A percentile compares a stretch with the other conserved stretches of the same genome.
phyloP scores from a whole-genome alignment of 2,113 vertebrate species.

The Hypanus sabinus region DNA sequence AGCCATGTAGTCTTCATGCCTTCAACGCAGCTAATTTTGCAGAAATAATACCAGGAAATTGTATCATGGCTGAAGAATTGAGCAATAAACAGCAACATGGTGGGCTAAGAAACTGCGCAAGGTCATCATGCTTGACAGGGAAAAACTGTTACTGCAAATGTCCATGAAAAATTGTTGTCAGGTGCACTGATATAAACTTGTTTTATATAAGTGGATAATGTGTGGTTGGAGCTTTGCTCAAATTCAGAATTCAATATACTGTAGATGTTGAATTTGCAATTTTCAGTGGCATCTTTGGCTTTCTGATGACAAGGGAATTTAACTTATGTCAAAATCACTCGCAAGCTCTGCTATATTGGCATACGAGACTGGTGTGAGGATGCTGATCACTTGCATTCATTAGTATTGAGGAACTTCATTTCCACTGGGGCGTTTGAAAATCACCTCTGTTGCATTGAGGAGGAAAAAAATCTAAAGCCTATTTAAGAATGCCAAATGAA shows the following conservation, averaged over 20 bases:
- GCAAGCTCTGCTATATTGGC: not conserved
- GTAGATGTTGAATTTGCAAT: not conserved
- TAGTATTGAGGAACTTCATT: not conserved
- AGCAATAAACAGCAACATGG: not conserved
- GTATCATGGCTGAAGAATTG: too few species aligned
- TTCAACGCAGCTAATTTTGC: not conserved
- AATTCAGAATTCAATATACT: not conserved
- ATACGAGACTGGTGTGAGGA: not conserved
- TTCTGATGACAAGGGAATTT: not conserved
- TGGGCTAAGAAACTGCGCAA: not conserved
- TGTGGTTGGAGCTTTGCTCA: not conserved
- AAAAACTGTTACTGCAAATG: not conserved
- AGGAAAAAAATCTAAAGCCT: not conserved
- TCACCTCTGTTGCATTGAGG: not conserved
- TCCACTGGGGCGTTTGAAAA: not conserved
- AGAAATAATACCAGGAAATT: not conserved
- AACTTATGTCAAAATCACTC: not conserved
- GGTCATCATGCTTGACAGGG: not conserved
- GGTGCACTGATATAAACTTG: not conserved
- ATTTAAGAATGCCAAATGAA: not conserved
- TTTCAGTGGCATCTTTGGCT: not conserved
- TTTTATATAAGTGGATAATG: not conserved
- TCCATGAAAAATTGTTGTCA: not conserved
- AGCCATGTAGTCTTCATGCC: not conserved
- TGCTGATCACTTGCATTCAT: not conserved